Base-by-base conservation (phyloP, 2,113 vertebrate species). In the Petroica traversi region DNA sequence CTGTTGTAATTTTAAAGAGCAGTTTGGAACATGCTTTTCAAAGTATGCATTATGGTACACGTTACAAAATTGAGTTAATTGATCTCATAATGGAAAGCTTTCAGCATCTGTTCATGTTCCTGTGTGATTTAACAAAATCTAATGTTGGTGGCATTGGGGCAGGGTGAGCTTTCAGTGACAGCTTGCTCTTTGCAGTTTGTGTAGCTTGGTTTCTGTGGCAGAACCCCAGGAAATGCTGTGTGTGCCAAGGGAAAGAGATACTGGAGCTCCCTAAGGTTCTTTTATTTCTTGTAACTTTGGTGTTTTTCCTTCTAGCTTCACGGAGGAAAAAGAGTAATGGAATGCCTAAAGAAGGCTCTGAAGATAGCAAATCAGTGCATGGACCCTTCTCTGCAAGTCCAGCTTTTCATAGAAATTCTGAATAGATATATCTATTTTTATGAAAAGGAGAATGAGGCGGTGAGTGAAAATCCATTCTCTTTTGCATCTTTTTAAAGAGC, bases 281-380 rank as follows among this genome's bases (percentile, higher is more conserved):
- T 38, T 4, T 43, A 9, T 58, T 78, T 85, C 52, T 85, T 77
- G 11, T 58, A 72, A 93, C 19, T 61, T 71, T 8, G 11, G 6
- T 5, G 15, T 48, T 84, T 74, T 89, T 58, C 34, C 11, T 81
- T 95, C 38, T 93, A 99, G 99, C 99, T 99, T 95, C 99, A 99
- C 31, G 99, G 99, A 88, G 99, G 99, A 43, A 99, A 99, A 75
- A 98, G 99, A 69, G 99, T 99, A 85, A 99, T 99, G 99, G 99
- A 99, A 91, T 99, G 99, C 97, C 95, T 99, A 87, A 99, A 99
- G 97, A 99, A 99, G 96, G 99, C 99, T 19, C 97, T 99, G 88
- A 99, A 99, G 98, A 99, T 99, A 71, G 99, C 99, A 84, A 99
- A 99, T 96, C 99, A 99, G 97, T 99, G 99, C 97, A 99, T 99